Evolutionary conservation across 1,140 invertebrate genomes (phyloP).

Genomic region (Listronotus oregonensis): DNA sequence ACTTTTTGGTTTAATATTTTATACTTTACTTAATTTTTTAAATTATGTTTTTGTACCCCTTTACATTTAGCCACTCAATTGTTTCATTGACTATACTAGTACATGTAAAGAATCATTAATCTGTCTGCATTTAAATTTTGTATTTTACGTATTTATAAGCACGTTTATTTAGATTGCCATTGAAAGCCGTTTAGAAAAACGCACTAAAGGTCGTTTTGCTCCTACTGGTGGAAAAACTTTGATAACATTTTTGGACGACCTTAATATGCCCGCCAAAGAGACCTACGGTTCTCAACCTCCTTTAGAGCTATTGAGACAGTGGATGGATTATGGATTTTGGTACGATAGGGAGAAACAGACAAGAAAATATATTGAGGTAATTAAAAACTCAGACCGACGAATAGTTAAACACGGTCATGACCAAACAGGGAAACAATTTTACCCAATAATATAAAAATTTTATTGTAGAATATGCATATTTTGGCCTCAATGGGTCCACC

Average conservation of each 20-base stretch:
- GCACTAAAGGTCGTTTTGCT: slow-evolving; percentile 78
- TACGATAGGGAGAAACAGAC: slow-evolving; percentile 77
- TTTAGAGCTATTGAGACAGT: slow-evolving; percentile 81
- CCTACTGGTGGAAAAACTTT: slow-evolving; percentile 77
- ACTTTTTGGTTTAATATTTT: too few relatives aligned
- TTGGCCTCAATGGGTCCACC: slow-evolving; percentile 80
- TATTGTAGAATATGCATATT: slow-evolving; percentile 71
- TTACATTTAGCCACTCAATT: too few relatives aligned
- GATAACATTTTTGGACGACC: slow-evolving; percentile 85
- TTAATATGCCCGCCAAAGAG: slow-evolving; percentile 90
- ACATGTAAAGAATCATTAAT: too few relatives aligned
- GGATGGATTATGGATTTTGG: slow-evolving; percentile 88
- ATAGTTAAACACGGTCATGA: neutral
- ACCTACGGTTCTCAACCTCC: slow-evolving; percentile 84
- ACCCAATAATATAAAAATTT: too few relatives aligned
- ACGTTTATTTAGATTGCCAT: slow-evolving; percentile 57
- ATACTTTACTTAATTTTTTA: too few relatives aligned
- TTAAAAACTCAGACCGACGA: slow-evolving; percentile 1
- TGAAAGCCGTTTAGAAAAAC: slow-evolving; percentile 79
- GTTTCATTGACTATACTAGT: too few relatives aligned
- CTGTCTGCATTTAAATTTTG: too few relatives aligned
- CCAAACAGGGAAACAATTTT: too few relatives aligned
- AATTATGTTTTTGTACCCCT: too few relatives aligned
- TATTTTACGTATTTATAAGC: too few relatives aligned
- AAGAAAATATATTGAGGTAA: slow-evolving; percentile 70